These are phyloP conservation scores for Pharmacophagus antenor DNA, from an alignment of 2,888 invertebrate genomes.

Conservation along the genomic window DNA sequence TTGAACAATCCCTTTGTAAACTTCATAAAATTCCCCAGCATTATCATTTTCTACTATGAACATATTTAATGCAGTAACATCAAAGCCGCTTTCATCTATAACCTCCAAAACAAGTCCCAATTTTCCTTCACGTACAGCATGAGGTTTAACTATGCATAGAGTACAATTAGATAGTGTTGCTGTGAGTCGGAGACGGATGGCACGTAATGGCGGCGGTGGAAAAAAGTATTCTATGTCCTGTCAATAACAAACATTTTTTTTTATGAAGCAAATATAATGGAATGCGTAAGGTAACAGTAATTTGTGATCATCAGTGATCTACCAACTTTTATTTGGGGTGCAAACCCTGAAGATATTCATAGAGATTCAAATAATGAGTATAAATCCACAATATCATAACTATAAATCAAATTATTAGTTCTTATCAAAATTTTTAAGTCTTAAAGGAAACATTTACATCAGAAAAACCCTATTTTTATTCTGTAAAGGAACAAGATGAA, in stretches of 20 bases:
- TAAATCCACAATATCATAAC: no score
- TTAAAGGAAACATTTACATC: no score
- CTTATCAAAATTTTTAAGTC: no score
- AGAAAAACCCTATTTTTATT: no score
- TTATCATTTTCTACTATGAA: slow-evolving; percentile 89
- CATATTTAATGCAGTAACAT: slow-evolving; percentile 90
- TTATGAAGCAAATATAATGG: background rate
- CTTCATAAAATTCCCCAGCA: slow-evolving; percentile 95
- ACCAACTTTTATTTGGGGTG: no score
- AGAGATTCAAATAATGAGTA: no score
- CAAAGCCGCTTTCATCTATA: slow-evolving; percentile 88
- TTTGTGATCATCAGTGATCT: no score
- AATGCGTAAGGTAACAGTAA: no score
- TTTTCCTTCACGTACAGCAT: slow-evolving; percentile 88
- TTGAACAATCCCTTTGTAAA: slow-evolving; percentile 93
- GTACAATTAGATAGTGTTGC: slow-evolving; percentile 85
- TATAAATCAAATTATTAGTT: no score
- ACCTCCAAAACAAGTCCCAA: slow-evolving; percentile 84
- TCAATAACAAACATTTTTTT: slow-evolving; percentile 31
- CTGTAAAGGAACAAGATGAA: no score
- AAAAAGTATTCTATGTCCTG: slow-evolving; percentile 85
- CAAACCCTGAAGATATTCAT: no score
- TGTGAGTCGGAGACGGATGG: slow-evolving; percentile 70
- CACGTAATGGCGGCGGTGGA: slow-evolving; percentile 60
- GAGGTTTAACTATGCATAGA: slow-evolving; percentile 93